Evolutionary conservation across 2,797 vertebrate genomes (phyloP), one percentile per base, ranked within the genome.

Genomic region (Lemur catta): DNA sequence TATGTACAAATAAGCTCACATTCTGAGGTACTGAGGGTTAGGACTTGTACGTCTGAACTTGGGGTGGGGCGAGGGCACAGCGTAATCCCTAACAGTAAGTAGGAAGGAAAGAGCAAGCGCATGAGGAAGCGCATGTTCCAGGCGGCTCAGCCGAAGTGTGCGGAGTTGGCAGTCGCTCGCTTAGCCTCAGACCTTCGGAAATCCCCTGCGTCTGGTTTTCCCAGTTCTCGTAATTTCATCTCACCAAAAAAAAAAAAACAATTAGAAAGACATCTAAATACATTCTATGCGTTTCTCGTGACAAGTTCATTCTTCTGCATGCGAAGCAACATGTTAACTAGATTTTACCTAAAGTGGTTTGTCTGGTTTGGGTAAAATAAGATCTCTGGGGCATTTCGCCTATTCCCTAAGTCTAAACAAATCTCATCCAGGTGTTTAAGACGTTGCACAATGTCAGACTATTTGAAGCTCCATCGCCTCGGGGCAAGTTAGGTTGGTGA

Each of bases 131-230:
- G 38, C 30, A 35, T 0, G 6, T 10, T 59, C 50, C 10, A 74
- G 72, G 15, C 72, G 74, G 26, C 52, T 55, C 84, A 33, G 46
- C 55, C 35, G 9, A 43, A 87, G 80, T 24, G 67, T 96, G 88
- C 81, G 63, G 71, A 65, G 33, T n/a, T 81, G 85, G 74, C 86
- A 72, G 46, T 24, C 89, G 33, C n/a, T 11, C 7, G n/a, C 35
- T 71, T n/a, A 18, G 75, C 75, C 87, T 82, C 57, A 46, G 61
- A 67, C 35, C 78, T 94, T 91, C 24, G 98, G 98, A 98, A 98
- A 98, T 97, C 84, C 98, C 98, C 97, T 81, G 78, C 59, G 81
- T 86, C 89, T 97, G 92, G 65, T 81, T 89, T 87, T 95, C 97
- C 91, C 92, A 93, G 48, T 96, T 97, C 69, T 87, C 89, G 91